Evolutionary conservation across 2,888 invertebrate species (phyloP).

Genomic region (Chrysodeixis includens): DNA sequence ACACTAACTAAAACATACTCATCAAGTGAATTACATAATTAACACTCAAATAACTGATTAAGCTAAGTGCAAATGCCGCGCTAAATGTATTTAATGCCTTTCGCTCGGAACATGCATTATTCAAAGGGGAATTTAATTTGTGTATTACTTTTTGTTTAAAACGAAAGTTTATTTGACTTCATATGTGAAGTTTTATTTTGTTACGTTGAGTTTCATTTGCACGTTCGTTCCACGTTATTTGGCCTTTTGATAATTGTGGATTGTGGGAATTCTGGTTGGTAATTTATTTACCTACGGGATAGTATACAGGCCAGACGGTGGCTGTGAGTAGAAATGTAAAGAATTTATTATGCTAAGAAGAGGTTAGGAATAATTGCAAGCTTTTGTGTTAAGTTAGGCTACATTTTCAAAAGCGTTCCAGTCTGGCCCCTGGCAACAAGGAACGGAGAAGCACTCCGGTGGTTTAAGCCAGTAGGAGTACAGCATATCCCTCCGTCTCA

Average conservation of each 20-base stretch:
- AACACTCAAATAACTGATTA: slow-evolving; percentile 34
- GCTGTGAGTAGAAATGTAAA: not conserved
- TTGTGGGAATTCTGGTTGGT: not conserved
- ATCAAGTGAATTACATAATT: slow-evolving; percentile 29
- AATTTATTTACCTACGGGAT: too few relatives aligned
- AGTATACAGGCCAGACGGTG: too few relatives aligned
- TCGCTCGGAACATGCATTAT: slow-evolving; percentile 25
- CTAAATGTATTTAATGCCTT: slow-evolving; percentile 23
- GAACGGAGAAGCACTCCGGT: too few relatives aligned
- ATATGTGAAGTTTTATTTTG: slow-evolving; percentile 38
- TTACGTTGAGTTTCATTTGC: not conserved
- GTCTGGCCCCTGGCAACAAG: too few relatives aligned
- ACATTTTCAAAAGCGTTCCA: too few relatives aligned
- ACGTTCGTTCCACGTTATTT: not conserved
- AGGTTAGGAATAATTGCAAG: too few relatives aligned
- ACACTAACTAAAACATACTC: not conserved
- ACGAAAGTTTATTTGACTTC: slow-evolving; percentile 30
- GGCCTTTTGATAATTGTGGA: not conserved
- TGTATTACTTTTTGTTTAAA: slow-evolving; percentile 22
- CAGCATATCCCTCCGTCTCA: too few relatives aligned
- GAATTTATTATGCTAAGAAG: too few relatives aligned
- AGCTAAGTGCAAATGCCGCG: slow-evolving; percentile 19
- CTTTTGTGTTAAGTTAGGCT: too few relatives aligned
- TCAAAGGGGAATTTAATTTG: slow-evolving; percentile 27
- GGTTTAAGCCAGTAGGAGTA: too few relatives aligned